Evolutionary conservation across 2,113 vertebrate species (phyloP), one percentile per base, ranked within the genome.

Genomic region (Spea multiplicata): DNA sequence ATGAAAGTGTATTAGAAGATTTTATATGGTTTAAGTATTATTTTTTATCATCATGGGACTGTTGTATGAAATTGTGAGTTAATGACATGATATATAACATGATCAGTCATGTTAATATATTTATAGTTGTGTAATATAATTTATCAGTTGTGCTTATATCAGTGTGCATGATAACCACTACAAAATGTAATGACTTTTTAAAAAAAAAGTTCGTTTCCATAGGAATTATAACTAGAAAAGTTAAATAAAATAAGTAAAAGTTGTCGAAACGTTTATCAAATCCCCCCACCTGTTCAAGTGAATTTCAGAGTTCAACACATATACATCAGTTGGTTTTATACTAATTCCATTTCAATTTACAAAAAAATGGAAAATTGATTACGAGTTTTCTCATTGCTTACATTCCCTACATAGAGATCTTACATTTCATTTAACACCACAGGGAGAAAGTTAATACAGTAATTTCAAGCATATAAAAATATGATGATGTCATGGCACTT

Each of bases 401-500:
- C 76, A 77, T 77, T 77, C 53, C 62, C 75, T 48, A 77, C 75
- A 71, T 78, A 78, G 69, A 72, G 76, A 78, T 78, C 68, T 78
- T 78, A 78, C 76, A 72, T 78, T 78, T 66, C 76, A 78, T 78
- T 77, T 78, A 72, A 72, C 76, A 47, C 46, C 69, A 72, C 47
- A 47, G 72, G 76, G 52, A 61, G 61, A 62, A 66, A 78, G 76
- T 78, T 78, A 78, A 72, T 78, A 64, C 69, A 55, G 61, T 55
- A 78, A 78, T 78, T 78, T 78, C 76, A 78, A 78, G 76, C 76
- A 78, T 78, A 72, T 72, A 72, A 78, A 72, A 77, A 46, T 30
- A 64, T 71, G 69, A 71, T 65, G 76, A 72, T 78, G 69, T 78
- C 59, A 78, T 78, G 69, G 64, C 59, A 72, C 69, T 65, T 62